Conservation (phyloP, 2,797 vertebrate genomes). For the Megalops cyprinoides region DNA sequence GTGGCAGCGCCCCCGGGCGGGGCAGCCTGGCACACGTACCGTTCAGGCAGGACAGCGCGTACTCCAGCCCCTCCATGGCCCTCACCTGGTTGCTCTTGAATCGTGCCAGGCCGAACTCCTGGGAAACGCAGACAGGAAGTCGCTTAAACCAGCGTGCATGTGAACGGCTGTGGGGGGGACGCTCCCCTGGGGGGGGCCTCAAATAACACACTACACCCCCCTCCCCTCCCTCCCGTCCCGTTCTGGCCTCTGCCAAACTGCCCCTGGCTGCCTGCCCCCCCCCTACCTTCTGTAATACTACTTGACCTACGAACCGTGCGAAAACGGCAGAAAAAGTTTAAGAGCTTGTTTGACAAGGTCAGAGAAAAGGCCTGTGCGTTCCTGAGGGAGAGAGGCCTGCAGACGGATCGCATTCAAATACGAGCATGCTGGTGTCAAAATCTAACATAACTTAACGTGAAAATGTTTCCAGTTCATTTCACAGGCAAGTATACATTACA, state of each 20-base stretch:
- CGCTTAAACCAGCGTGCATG: slow-evolving; percentile 33
- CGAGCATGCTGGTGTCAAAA: not conserved
- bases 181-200: not conserved
- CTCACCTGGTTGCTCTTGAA: slow-evolving; percentile 79
- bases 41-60: slow-evolving; percentile 69
- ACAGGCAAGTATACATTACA: not conserved
- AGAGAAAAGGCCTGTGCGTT: not conserved
- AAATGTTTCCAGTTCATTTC: not conserved
- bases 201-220: not conserved
- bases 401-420: not conserved
- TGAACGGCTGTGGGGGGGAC: not conserved
- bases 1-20: not conserved
- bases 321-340: not conserved
- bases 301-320: not conserved
- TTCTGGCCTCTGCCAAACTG: no score
- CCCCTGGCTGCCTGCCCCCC: no score
- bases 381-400: not conserved
- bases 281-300: slow-evolving; percentile 22
- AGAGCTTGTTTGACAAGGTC: not conserved
- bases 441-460: not conserved
- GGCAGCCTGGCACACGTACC: slow-evolving; percentile 58
- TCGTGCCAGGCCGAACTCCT: slow-evolving; percentile 79
- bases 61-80: slow-evolving; percentile 76
- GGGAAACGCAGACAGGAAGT: slow-evolving; percentile 50
- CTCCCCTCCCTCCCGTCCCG: slow-evolving; percentile 4